Base-by-base conservation (phyloP, 2,888 invertebrate species). In the Tetragonisca angustula region DNA sequence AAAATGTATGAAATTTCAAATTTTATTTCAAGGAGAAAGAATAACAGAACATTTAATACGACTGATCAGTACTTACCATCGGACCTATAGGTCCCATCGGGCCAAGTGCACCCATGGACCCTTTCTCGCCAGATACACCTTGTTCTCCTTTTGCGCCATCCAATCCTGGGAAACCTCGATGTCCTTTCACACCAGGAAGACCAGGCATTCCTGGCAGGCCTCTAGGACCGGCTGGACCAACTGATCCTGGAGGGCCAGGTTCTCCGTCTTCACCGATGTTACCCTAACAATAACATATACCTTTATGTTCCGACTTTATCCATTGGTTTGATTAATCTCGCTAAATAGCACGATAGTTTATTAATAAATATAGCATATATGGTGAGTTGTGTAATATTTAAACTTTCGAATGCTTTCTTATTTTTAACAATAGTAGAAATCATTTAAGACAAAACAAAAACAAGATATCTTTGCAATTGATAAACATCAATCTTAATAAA, bases 141-240 rank as follows among this genome's bases (percentile, higher is more conserved):
- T 96, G 96, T 89, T 98, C 98, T 6, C 98, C 98, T 94, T 98
- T 98, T 5, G 96, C 95, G 0, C 98, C 98, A 91, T 98, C 97
- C 79, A 97, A 94, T 32, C 98, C 98, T 24, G 96, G 96, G 90
- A 97, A 97, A 2, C 98, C 98, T 72, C 97, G 95, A 93, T 98
- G 98, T 0, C 98, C 98, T 94, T 98, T 98, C 0, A 96, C 94
- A 4, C 98, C 98, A 4, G 97, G 97, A 9, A 98, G 95, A 0
- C 98, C 98, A 0, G 98, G 97, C 94, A 97, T 95, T 61, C 98
- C 97, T 5, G 96, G 95, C 15, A 96, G 94, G 0, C 98, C 98
- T 88, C 98, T 95, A 0, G 97, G 95, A 0, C 98, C 98, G 1
- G 96, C 95, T 32, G 97, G 96, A 0, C 98, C 98, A 6, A 95